phyloP scores from a whole-genome alignment of 1,140 invertebrate genomes.

The Pantala flavescens region DNA sequence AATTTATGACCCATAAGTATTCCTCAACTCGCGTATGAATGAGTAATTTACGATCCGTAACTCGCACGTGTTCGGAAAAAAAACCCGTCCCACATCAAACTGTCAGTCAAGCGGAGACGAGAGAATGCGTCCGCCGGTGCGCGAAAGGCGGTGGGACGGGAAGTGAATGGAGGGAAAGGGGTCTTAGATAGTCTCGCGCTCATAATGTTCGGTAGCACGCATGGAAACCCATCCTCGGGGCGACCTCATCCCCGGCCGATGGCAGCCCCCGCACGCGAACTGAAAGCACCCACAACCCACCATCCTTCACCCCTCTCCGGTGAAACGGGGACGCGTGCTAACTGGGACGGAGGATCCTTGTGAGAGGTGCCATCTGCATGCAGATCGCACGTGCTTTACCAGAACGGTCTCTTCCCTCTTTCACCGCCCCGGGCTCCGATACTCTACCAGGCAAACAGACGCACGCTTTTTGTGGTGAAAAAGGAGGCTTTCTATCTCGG shows the following conservation, averaged over 20 bases:
- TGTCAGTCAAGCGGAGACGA: too few species aligned
- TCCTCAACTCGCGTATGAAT: too few species aligned
- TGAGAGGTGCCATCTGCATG: not conserved
- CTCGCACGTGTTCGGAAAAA: too few species aligned
- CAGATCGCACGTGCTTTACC: constrained; percentile 7
- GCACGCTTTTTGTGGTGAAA: not conserved
- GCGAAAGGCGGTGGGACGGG: not conserved
- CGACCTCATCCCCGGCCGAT: not conserved
- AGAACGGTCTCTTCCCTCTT: not conserved
- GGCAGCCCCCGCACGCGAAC: not conserved
- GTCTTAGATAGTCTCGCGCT: not conserved
- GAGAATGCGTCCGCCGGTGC: too few species aligned
- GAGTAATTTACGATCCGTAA: too few species aligned
- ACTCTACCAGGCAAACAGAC: not conserved
- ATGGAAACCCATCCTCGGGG: not conserved
- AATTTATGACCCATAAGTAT: too few species aligned
- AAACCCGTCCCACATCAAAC: too few species aligned
- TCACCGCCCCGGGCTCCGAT: not conserved
- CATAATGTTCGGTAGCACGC: not conserved
- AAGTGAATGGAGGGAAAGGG: not conserved
- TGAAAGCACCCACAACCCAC: too few species aligned
- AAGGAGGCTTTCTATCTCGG: not conserved
- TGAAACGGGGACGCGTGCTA: not conserved
- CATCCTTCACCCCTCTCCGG: not conserved
- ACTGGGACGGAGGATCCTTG: not conserved